Evolutionary conservation across 2,888 invertebrate genomes (phyloP).

Genomic region (Euproctis similis): DNA sequence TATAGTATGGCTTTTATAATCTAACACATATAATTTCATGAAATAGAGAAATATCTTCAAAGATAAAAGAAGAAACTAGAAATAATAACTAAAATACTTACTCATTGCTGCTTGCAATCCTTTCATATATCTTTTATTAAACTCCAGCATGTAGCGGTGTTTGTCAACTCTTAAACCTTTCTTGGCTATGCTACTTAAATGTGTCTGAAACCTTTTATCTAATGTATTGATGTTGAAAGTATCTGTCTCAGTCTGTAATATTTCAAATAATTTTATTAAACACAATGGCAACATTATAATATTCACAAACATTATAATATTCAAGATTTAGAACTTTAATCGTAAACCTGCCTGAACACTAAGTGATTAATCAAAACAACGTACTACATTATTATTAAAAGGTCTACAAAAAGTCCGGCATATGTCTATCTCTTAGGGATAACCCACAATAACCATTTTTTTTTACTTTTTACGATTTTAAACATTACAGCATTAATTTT

Average conservation of each 20-base stretch:
- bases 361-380: neutral
- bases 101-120: conserved; percentile 28
- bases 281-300: no score
- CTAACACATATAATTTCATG: no score
- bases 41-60: neutral
- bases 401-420: neutral
- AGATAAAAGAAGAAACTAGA: neutral
- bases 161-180: conserved; percentile 29
- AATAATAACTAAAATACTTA: conserved; percentile 23
- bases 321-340: no score
- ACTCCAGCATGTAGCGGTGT: conserved; percentile 50
- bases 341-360: no score
- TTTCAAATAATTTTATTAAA: no score
- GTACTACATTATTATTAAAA: no score
- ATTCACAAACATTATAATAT: no score
- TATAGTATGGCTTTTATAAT: no score
- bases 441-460: no score
- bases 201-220: conserved; percentile 37
- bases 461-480: no score
- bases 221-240: conserved; percentile 39
- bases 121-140: conserved; percentile 37
- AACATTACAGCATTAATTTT: no score
- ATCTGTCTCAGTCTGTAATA: conserved; percentile 45
- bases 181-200: conserved; percentile 22
- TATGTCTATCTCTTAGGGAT: no score